Percentiles rank a stretch among this genome's conserved stretches.
Conservation (phyloP, 2,113 vertebrate species). For the Toxotes chatareus region DNA sequence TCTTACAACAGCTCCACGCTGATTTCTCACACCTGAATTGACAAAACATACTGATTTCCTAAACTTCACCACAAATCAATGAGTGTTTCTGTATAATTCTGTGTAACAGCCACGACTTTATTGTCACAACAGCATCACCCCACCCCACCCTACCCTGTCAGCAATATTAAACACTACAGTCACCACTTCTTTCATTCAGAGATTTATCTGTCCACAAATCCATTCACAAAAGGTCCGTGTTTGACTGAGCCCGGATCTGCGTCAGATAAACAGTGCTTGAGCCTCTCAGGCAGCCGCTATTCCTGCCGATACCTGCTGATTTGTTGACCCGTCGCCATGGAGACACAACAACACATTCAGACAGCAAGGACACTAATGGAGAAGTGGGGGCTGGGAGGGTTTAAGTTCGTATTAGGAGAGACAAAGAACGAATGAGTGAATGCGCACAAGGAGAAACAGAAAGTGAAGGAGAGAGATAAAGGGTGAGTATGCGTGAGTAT, state of each 20-base stretch:
- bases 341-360: conserved; percentile 54
- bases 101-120: too few relatives aligned
- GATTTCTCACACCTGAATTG: too few relatives aligned
- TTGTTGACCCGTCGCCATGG: conserved; percentile 66
- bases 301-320: conserved; percentile 49
- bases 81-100: too few relatives aligned
- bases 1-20: too few relatives aligned
- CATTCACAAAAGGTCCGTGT: conserved; percentile 32
- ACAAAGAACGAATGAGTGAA: conserved; percentile 15
- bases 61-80: too few relatives aligned
- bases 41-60: too few relatives aligned
- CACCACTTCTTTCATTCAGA: conserved; percentile 25
- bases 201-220: conserved; percentile 22
- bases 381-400: conserved; percentile 18
- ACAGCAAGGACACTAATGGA: conserved; percentile 52
- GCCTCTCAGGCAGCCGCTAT: background rate
- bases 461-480: conserved; percentile 12
- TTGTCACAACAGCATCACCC: too few relatives aligned
- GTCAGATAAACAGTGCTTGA: conserved; percentile 1
- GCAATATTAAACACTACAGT: background rate
- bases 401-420: background rate
- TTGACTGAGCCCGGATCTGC: conserved; percentile 17
- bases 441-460: conserved; percentile 32
- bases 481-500: background rate
- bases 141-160: background rate